These are phyloP conservation scores for Sisor rabdophorus DNA, from an alignment of 2,113 vertebrate species.

Conservation along the genomic window DNA sequence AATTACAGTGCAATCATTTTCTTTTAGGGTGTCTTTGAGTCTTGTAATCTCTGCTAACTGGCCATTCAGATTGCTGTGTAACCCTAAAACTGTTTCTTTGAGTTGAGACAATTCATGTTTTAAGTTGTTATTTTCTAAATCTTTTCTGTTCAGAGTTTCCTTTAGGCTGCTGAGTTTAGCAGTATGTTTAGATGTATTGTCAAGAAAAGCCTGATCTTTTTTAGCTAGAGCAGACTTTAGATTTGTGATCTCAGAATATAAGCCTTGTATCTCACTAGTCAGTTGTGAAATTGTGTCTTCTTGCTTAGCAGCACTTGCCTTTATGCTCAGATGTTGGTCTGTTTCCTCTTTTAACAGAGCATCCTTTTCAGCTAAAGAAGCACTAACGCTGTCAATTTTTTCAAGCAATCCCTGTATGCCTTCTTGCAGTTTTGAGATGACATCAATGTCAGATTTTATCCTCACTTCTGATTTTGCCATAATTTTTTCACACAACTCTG, in stretches of 20 bases:
- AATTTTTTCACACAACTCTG: slow-evolving; percentile 61
- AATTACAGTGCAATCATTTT: slow-evolving; percentile 59
- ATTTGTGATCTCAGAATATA: slow-evolving; percentile 60
- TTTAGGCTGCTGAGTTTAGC: slow-evolving; percentile 59
- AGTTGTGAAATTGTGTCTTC: slow-evolving; percentile 57
- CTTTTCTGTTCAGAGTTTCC: slow-evolving; percentile 63
- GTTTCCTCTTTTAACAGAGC: slow-evolving; percentile 63
- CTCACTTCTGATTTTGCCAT: slow-evolving; percentile 64
- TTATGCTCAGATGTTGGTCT: slow-evolving; percentile 59
- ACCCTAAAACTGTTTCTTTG: slow-evolving; percentile 60
- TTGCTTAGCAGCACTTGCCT: slow-evolving; percentile 61
- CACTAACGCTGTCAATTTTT: slow-evolving; percentile 57
- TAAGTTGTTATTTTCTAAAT: slow-evolving; percentile 65
- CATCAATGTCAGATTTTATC: slow-evolving; percentile 68
- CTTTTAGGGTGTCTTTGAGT: slow-evolving; percentile 56
- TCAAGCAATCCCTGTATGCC: slow-evolving; percentile 58
- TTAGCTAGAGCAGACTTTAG: slow-evolving; percentile 64
- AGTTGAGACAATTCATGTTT: slow-evolving; percentile 66
- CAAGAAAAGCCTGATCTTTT: slow-evolving; percentile 63
- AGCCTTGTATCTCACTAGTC: slow-evolving; percentile 58
- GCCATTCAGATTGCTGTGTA: slow-evolving; percentile 57
- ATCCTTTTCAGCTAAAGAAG: slow-evolving; percentile 63
- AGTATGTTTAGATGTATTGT: slow-evolving; percentile 54
- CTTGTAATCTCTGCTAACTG: slow-evolving; percentile 60
- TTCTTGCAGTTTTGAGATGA: slow-evolving; percentile 66